A percentile compares a stretch with the other conserved stretches of the same genome.
phyloP scores from a whole-genome alignment of 2,113 vertebrate species.

The Lamprotornis superbus region DNA sequence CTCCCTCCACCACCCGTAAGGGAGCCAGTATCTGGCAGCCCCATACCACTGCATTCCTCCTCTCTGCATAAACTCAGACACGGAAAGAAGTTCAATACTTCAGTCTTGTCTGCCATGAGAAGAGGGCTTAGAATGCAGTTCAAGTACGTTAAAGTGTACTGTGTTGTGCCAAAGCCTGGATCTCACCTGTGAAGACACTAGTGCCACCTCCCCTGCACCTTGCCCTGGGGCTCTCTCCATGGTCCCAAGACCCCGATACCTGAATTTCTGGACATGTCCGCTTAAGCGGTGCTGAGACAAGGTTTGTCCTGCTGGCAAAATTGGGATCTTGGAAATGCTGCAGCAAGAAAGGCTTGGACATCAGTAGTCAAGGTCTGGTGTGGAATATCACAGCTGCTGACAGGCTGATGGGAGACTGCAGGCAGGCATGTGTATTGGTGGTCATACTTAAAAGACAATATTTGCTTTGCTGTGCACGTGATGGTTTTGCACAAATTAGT shows the following conservation, averaged over 20 bases:
- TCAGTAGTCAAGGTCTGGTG: not conserved
- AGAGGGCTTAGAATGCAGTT: not conserved
- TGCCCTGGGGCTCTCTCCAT: not conserved
- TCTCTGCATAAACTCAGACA: not conserved
- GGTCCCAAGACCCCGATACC: rapidly evolving
- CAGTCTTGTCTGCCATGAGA: not conserved
- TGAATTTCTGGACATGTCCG: not conserved
- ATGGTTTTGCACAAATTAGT: not conserved
- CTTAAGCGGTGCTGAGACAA: not conserved
- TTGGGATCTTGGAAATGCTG: not conserved
- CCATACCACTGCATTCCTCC: not conserved
- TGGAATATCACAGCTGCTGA: not conserved
- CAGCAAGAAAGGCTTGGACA: not conserved
- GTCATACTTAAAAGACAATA: not conserved
- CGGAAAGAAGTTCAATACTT: not conserved
- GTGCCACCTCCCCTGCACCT: not conserved
- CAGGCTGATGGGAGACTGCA: not conserved
- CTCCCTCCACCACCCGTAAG: not conserved
- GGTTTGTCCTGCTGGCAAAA: not conserved
- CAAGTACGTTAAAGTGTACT: not conserved
- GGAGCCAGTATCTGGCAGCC: not conserved
- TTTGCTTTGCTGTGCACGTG: not conserved
- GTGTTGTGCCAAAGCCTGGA: not conserved
- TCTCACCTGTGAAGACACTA: not conserved
- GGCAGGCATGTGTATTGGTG: not conserved